Conservation (phyloP, 2,888 invertebrate species). For the Osmoderma eremita region DNA sequence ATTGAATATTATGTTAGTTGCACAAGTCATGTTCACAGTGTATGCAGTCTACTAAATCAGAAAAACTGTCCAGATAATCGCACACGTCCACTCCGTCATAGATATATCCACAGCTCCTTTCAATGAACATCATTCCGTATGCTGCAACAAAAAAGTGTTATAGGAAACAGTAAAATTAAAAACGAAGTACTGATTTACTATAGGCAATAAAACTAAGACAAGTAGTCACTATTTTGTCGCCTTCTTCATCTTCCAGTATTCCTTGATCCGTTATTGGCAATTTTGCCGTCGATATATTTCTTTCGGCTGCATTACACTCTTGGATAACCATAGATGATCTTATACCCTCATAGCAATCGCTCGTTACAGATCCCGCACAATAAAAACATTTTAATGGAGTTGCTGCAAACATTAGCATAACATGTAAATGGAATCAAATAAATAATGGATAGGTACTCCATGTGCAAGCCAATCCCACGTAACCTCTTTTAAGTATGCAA, state of each 20-base stretch:
- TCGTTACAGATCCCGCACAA: conserved; percentile 43
- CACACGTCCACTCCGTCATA: conserved; percentile 40
- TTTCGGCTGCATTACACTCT: conserved; percentile 39
- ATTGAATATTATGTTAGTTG: conserved; percentile 19
- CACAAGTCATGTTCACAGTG: conserved; percentile 33
- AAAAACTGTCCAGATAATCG: conserved; percentile 28
- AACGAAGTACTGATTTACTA: conserved; percentile 13
- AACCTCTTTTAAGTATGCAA: too few species aligned
- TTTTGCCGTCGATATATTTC: conserved; percentile 38
- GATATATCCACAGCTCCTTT: conserved; percentile 40
- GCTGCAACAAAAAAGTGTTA: conserved; percentile 14
- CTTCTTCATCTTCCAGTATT: conserved; percentile 9
- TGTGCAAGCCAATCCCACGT: too few species aligned
- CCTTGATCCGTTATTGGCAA: conserved; percentile 17
- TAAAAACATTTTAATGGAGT: conserved; percentile 39
- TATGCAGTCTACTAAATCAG: conserved; percentile 24
- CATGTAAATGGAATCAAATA: too few species aligned
- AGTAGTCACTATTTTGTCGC: conserved; percentile 26
- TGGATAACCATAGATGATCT: conserved; percentile 42
- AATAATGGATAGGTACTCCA: too few species aligned
- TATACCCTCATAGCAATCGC: conserved; percentile 45
- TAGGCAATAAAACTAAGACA: conserved; percentile 30
- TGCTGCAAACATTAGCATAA: conserved; percentile 7
- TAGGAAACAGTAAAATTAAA: not conserved
- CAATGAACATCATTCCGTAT: conserved; percentile 34